Evolutionary conservation across 2,113 vertebrate species (phyloP).

Genomic region (Scytalopus superciliaris): DNA sequence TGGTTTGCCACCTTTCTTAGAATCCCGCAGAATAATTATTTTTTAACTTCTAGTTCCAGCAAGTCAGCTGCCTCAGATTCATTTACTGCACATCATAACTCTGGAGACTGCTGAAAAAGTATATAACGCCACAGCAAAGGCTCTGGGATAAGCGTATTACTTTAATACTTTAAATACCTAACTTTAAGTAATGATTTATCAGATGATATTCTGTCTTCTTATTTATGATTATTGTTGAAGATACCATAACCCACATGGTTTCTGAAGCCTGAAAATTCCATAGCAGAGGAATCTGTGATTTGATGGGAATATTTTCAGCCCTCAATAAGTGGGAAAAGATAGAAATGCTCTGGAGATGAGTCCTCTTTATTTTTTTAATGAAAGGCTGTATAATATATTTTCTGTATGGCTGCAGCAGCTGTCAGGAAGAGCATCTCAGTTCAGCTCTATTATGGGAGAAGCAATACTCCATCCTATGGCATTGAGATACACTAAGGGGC

Average conservation of each 20-base stretch:
- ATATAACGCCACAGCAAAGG: conserved; percentile 73
- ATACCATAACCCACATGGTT: conserved; percentile 68
- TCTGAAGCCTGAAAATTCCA: conserved; percentile 81
- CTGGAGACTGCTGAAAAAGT: conserved; percentile 72
- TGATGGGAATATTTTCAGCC: conserved; percentile 82
- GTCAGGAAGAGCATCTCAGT: conserved; percentile 83
- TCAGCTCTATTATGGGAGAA: conserved; percentile 85
- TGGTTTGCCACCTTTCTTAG: conserved; percentile 18
- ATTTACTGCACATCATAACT: conserved; percentile 79
- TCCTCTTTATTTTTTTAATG: conserved; percentile 89
- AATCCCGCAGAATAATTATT: conserved; percentile 79
- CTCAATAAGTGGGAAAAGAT: conserved; percentile 83
- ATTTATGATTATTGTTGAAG: conserved; percentile 83
- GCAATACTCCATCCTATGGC: conserved; percentile 81
- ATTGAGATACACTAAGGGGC: conserved; percentile 81
- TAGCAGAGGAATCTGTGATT: conserved; percentile 84
- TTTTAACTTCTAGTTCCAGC: conserved; percentile 82
- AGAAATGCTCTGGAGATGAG: conserved; percentile 87
- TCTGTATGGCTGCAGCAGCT: conserved; percentile 86
- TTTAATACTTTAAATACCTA: conserved; percentile 68
- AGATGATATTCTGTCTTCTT: conserved; percentile 79
- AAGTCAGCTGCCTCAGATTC: conserved; percentile 71
- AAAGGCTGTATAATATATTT: conserved; percentile 92
- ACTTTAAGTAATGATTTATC: conserved; percentile 80
- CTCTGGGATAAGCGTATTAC: conserved; percentile 72